Evolutionary conservation across 2,797 vertebrate genomes (phyloP).

Genomic region (Tamandua tetradactyla): DNA sequence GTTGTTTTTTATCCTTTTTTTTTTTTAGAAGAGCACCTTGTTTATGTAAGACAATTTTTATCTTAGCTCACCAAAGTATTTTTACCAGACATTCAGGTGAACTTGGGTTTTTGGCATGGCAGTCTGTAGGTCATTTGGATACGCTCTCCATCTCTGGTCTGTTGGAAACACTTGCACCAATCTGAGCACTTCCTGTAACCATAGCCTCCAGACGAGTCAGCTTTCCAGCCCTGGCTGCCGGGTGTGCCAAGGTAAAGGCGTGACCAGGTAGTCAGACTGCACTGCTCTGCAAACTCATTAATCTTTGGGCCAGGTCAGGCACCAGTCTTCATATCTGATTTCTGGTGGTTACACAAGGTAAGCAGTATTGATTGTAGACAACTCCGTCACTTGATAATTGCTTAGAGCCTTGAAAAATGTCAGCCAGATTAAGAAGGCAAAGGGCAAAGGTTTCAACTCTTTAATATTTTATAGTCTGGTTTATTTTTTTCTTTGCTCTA

Average conservation of each 20-base stretch:
- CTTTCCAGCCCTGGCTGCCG: neutral
- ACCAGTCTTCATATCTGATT: constrained; percentile 63
- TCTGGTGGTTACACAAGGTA: constrained; percentile 61
- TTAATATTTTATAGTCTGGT: constrained; percentile 56
- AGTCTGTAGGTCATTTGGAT: neutral
- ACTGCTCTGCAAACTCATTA: constrained; percentile 65
- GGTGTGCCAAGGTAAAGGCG: constrained; percentile 25
- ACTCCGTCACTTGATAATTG: constrained; percentile 60
- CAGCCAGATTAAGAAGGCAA: constrained; percentile 64
- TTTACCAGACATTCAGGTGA: constrained; percentile 1
- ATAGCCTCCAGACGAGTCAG: neutral
- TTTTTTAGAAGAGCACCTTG: constrained; percentile 20
- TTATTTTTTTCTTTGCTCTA: constrained; percentile 59
- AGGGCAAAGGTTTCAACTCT: constrained; percentile 58
- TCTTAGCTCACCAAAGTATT: neutral
- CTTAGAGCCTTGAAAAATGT: constrained; percentile 51
- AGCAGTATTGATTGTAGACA: constrained; percentile 72
- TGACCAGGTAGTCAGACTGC: constrained; percentile 41
- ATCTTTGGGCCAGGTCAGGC: constrained; percentile 50
- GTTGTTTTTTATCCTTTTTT: neutral
- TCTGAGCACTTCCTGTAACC: constrained; percentile 50
- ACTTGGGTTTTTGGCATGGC: neutral
- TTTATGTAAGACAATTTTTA: neutral
- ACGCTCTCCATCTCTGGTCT: constrained; percentile 4
- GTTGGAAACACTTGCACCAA: neutral